phyloP scores from a whole-genome alignment of 53 echinoderm and acorn worm species.

The Patiria pectinifera region DNA sequence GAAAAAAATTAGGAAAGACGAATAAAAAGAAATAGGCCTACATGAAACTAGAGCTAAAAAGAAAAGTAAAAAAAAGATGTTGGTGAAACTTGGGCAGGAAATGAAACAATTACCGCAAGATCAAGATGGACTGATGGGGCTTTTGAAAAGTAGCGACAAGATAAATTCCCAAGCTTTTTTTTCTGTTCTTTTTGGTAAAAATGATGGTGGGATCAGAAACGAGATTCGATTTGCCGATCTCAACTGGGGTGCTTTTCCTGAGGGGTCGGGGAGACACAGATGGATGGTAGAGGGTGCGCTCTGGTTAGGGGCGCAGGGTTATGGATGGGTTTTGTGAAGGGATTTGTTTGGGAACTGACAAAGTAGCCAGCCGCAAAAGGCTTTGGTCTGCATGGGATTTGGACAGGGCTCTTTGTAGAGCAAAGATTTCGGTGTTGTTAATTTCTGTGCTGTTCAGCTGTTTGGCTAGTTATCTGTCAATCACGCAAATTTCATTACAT shows the following conservation, averaged over 20 bases:
- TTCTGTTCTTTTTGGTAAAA: not conserved
- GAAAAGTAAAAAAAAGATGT: not conserved
- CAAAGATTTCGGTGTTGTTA: too few species aligned
- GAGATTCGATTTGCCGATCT: slow-evolving; percentile 22
- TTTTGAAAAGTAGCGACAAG: slow-evolving; percentile 27
- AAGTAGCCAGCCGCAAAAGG: too few species aligned
- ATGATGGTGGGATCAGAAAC: not conserved
- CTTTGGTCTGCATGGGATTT: too few species aligned
- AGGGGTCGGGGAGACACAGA: not conserved
- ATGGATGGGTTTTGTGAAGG: not conserved
- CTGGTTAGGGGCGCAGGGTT: not conserved
- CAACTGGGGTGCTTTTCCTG: slow-evolving; percentile 8
- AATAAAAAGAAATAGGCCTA: not conserved
- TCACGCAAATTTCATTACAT: too few species aligned
- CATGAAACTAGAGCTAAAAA: too few species aligned
- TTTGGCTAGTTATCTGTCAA: too few species aligned
- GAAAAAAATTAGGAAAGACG: not conserved
- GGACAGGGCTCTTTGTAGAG: too few species aligned
- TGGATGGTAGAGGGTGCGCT: too few species aligned
- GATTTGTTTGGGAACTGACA: not conserved
- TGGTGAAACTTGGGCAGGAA: not conserved
- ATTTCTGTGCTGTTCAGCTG: too few species aligned
- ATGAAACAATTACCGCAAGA: slow-evolving; percentile 20
- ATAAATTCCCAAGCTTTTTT: not conserved
- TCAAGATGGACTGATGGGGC: slow-evolving; percentile 4